A percentile compares a stretch with the other conserved stretches of the same genome.
These are phyloP conservation scores for Rhinolophus sinicus DNA, from an alignment of 2,113 vertebrate species.

Conservation along the genomic window DNA sequence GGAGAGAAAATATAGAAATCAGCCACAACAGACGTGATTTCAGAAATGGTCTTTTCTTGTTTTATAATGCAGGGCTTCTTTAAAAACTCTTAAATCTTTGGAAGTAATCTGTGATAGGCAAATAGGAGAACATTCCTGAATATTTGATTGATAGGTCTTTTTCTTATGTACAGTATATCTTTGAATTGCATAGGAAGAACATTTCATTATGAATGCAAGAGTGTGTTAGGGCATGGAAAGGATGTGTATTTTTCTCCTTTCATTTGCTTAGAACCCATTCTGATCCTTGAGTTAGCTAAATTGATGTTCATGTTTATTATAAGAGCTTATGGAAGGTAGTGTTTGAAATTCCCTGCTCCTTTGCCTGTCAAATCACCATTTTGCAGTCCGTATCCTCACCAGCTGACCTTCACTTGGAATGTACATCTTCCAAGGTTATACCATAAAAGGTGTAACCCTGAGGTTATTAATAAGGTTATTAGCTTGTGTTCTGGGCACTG, in stretches of 20 bases:
- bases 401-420: neutral
- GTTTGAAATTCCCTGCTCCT: neutral
- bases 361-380: neutral
- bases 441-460: neutral
- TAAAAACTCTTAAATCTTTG: neutral
- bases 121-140: neutral
- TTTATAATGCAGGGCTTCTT: neutral
- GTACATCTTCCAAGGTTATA: neutral
- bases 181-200: neutral
- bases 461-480: neutral
- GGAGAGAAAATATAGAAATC: neutral
- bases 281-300: neutral
- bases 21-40: neutral
- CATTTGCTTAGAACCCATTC: neutral
- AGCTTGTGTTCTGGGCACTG: neutral
- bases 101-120: neutral
- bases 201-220: constrained; percentile 9
- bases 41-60: neutral
- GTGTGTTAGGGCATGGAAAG: neutral
- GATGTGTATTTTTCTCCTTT: neutral
- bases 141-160: neutral
- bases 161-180: neutral
- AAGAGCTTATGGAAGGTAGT: neutral
- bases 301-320: neutral
- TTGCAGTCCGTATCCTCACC: neutral